Evolutionary conservation across 2,113 vertebrate species (phyloP), one percentile per base, ranked within the genome.

Genomic region (Conger conger): DNA sequence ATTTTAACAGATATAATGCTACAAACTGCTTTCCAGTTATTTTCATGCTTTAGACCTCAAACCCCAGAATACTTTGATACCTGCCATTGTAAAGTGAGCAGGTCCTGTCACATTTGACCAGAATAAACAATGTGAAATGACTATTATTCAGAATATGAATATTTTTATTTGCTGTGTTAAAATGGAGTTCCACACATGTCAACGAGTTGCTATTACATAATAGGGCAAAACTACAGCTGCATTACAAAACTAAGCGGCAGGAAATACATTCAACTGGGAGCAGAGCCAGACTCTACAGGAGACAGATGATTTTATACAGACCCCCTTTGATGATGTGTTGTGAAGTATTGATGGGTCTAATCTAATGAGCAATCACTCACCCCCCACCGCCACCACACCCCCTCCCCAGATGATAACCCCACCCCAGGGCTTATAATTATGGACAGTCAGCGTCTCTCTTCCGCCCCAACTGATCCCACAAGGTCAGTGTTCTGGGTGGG

Each of bases 381-480:
- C 27, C n/a, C 68, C 68, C 68, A 0, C 23, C 68, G 2, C 60
- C 60, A 20, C 20, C 27, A n/a, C 23, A n/a, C n/a, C n/a, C 63
- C 63, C 20, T 27, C 20, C 20, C 57, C 20, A 63, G 20, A 23
- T 9, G 20, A 63, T 63, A 60, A 63, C 57, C 4, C 57, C 27
- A 63, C 57, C 57, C 57, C 11, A 84, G 81, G 94, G 94, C 94
- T 91, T 86, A 88, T 89, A 93, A 93, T 93, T 90, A 93, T 89
- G 73, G 50, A 50, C 50, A 63, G 88, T 91, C 82, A 86, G 90
- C 76, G 30, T 88, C 83, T 88, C 92, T 87, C 91, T 96, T 95
- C 91, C 38, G 90, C 93, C 87, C 92, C 90, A 93, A 83, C 91
- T 91, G 88, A 85, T 88, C 35, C 84, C 87, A 87, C 93, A 96